Base-by-base conservation (phyloP, 2,888 invertebrate species). In the Nymphalis urticae region DNA sequence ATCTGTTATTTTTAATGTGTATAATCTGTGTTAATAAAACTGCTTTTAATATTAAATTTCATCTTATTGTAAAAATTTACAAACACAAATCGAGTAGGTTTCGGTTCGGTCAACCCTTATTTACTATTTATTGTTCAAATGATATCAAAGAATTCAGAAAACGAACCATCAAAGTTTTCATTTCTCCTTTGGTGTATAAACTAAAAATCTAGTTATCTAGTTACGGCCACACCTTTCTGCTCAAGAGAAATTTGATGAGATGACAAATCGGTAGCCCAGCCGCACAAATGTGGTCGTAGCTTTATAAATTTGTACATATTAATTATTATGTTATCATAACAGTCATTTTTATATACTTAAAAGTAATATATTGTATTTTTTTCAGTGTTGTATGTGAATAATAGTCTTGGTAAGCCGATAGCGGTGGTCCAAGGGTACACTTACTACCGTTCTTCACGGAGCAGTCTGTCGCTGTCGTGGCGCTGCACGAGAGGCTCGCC, bases 371-470 rank as follows among this genome's bases (percentile, higher is more conserved):
- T 51, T 19, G 51, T 32, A 16, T 62, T 64, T 56, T 19, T 74
- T 72, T 51, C 73, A 77, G 76, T 75, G 16, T 66, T 61, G n/a
- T 72, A 68, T 54, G 73, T 72, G n/a, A 60, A 60, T 36, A 76
- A 75, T 48, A 27, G 58, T 9, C 53, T 70, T 2, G 77, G 77
- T 7, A 76, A 75, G 21, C 70, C 71, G 8, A 66, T 73, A 50
- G 75, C 75, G 9, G 59, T 74, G 0, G 50, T 76, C 2, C 59
- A 72, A n/a, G 76, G 76, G 0, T 74, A 73, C 48, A 75, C 72
- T 10, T 77, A 71, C 63, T 75, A 73, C 54, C 66, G 64, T 21
- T 66, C 61, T 0, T 66, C 66, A 32, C 61, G 51, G 48, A 70
- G 70, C 32, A 70, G 66, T 16, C 10, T 65, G 4, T 64, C 72